phyloP scores from a whole-genome alignment of 2,888 invertebrate species.

The Eristalis intricaria region DNA sequence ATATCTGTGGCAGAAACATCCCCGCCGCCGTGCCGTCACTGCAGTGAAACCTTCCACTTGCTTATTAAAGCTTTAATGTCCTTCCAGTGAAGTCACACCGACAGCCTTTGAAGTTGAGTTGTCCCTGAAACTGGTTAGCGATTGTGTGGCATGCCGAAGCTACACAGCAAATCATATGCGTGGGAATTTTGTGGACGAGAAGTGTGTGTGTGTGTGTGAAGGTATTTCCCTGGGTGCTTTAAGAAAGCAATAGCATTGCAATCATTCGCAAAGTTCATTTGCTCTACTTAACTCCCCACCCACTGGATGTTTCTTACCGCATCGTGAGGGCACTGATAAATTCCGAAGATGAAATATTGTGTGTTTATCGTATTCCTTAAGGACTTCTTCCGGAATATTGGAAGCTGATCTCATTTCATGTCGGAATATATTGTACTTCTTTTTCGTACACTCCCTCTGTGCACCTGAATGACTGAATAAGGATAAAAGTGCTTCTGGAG shows the following conservation, averaged over 20 bases:
- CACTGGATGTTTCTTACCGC: not conserved
- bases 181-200: not conserved
- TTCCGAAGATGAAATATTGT: conserved; percentile 4
- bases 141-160: not conserved
- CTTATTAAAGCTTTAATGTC: not conserved
- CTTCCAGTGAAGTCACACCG: not conserved
- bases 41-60: not conserved
- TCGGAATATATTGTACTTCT: not conserved
- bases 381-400: conserved; percentile 16
- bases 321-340: conserved; percentile 11
- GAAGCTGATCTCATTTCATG: conserved; percentile 8
- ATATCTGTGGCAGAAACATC: not conserved
- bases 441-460: not conserved
- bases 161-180: not conserved
- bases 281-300: not conserved
- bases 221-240: not conserved
- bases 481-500: not conserved
- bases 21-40: not conserved
- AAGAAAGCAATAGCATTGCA: not conserved
- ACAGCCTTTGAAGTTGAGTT: not conserved
- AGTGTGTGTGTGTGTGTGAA: not conserved
- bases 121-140: not conserved
- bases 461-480: not conserved
- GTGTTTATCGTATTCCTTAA: conserved; percentile 9
- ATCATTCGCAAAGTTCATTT: not conserved